Percentiles rank a stretch among this genome's conserved stretches.
phyloP scores from a whole-genome alignment of 2,113 vertebrate genomes.

The Plestiodon gilberti region DNA sequence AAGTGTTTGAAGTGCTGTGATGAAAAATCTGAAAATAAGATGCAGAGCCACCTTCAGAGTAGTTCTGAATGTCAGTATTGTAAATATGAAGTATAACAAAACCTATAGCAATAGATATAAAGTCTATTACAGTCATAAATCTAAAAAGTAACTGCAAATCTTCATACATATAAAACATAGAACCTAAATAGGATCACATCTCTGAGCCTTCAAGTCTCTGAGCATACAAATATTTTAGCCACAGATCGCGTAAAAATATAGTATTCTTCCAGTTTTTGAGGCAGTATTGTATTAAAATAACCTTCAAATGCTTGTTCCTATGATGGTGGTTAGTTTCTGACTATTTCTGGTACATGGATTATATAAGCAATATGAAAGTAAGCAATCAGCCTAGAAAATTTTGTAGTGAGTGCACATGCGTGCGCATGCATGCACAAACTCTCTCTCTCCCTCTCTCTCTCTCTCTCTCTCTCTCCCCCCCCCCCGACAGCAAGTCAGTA shows the following conservation, averaged over 20 bases:
- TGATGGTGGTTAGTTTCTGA: background rate
- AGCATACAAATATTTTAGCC: background rate
- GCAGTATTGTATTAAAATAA: background rate
- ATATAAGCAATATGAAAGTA: background rate
- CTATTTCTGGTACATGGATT: background rate
- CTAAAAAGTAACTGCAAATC: background rate
- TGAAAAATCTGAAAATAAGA: background rate
- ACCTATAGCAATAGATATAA: background rate
- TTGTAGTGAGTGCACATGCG: background rate
- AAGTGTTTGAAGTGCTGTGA: background rate
- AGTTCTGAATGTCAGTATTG: background rate
- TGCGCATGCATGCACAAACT: too few relatives aligned
- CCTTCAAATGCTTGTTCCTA: background rate
- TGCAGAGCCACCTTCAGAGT: background rate
- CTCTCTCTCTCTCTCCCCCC: background rate
- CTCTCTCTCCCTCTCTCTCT: background rate
- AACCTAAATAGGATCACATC: background rate
- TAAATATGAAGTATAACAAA: background rate
- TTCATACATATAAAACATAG: background rate
- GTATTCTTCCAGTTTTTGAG: background rate
- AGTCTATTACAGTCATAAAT: background rate
- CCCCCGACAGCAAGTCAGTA: background rate
- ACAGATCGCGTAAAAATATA: background rate
- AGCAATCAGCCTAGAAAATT: background rate
- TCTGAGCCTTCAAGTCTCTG: too few relatives aligned